phyloP scores from a whole-genome alignment of 2,797 vertebrate species.

The Fundulus diaphanus region DNA sequence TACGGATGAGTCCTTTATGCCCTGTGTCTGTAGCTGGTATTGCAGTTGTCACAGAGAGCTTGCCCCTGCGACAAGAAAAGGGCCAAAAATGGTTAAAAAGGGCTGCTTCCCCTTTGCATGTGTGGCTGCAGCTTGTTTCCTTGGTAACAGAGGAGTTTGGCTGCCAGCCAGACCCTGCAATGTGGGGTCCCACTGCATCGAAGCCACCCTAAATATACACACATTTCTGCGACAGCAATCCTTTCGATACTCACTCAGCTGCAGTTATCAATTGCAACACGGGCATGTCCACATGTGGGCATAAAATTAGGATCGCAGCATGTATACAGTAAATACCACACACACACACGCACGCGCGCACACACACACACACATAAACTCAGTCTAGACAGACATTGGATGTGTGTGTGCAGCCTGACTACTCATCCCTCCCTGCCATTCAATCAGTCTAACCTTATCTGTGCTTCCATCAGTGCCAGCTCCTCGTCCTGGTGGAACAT shows the following conservation, averaged over 20 bases:
- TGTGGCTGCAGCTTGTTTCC: conserved; percentile 78
- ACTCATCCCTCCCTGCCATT: background rate
- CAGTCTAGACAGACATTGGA: background rate
- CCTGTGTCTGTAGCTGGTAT: background rate
- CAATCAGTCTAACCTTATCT: background rate
- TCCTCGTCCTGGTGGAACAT: background rate
- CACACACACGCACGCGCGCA: background rate
- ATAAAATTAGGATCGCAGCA: background rate
- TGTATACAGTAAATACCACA: background rate
- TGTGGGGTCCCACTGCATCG: conserved; percentile 62
- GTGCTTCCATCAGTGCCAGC: background rate
- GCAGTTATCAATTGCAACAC: conserved; percentile 36
- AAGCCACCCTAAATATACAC: conserved; percentile 71
- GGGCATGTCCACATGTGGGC: conserved; percentile 36
- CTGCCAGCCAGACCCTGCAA: conserved; percentile 72
- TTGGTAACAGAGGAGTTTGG: conserved; percentile 79
- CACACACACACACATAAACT: too few relatives aligned
- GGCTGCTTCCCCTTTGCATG: conserved; percentile 51
- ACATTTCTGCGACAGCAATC: conserved; percentile 32
- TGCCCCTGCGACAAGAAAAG: conserved; percentile 30
- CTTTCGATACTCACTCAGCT: conserved; percentile 24
- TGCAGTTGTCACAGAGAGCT: conserved; percentile 17
- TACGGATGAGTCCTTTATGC: background rate
- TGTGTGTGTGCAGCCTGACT: background rate
- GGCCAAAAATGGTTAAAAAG: conserved; percentile 59